Base-by-base conservation (phyloP, 1,140 invertebrate species). In the Aphis gossypii region DNA sequence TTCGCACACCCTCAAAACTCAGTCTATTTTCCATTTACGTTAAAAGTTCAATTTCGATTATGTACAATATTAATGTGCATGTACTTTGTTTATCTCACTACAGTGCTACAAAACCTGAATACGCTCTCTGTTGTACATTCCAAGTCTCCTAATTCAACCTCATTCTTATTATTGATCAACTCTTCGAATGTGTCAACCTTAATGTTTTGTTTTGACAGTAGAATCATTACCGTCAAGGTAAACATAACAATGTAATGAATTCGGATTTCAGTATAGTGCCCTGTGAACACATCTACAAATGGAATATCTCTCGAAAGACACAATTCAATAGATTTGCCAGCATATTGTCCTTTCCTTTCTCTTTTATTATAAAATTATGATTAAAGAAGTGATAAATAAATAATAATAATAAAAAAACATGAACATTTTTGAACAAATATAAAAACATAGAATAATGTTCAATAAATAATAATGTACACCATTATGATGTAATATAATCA, bases 91-190 rank as follows among this genome's bases (percentile, higher is more conserved):
- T 46, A 46, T 86, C 44, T 41, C 23, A 46, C 84, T 86, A 86
- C 84, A n/a, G 23, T 41, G 23, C 25, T 86, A 48, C 44, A 30
- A 30, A 86, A 46, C 46, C 84, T 14, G 14, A 86, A 86, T 44
- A 46, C 84, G 23, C 30, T 86, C 30, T 86, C 41, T 44, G 14
- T 11, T 46, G 9, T 41, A 86, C 41, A 86, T 44, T 23, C 46
- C 84, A 48, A 86, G 84, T 86, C 84, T 46, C 41, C 44, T 46
- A 46, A 86, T 46, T 46, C 84, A 86, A 86, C 84, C 44, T 25
- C 41, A 44, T 46, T n/a, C 41, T 46, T 46, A 86, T 86, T 86
- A 86, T 46, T 86, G 84, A 86, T 86, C 84, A 86, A n/a, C 44
- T 11, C 41, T 46, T 86, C 84, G 23, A 46, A 86, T 86, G 44